A percentile compares a stretch with the other conserved stretches of the same genome.
phyloP scores from a whole-genome alignment of 2,797 vertebrate genomes.

The Epinephelus awoara region DNA sequence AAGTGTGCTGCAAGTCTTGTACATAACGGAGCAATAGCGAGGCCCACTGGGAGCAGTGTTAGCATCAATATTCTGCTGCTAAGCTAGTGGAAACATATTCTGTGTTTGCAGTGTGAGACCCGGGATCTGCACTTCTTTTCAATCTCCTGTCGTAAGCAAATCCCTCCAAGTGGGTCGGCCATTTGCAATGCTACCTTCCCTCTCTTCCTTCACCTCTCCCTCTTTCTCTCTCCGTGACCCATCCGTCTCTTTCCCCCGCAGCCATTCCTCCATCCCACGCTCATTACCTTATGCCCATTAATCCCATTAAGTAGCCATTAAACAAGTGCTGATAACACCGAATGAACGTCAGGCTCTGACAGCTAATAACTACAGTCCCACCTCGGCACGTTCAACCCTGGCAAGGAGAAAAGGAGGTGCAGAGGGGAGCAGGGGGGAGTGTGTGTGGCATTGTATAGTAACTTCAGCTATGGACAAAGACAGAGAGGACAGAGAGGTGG shows the following conservation, averaged over 20 bases:
- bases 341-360: constrained; percentile 81
- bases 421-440: constrained; percentile 20
- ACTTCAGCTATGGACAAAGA: constrained; percentile 44
- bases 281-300: constrained; percentile 84
- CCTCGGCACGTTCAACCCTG: constrained; percentile 62
- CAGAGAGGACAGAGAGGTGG: constrained; percentile 48
- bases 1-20: constrained; percentile 52
- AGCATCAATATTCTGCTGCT: constrained; percentile 44
- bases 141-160: constrained; percentile 52
- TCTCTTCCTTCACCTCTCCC: constrained; percentile 14
- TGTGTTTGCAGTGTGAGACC: constrained; percentile 40
- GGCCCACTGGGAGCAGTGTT: constrained; percentile 53
- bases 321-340: constrained; percentile 84
- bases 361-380: constrained; percentile 78
- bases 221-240: constrained; percentile 7
- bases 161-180: constrained; percentile 36
- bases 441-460: constrained; percentile 33
- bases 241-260: not conserved
- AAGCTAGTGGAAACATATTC: constrained; percentile 42
- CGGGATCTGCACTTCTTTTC: constrained; percentile 33
- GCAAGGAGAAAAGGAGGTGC: constrained; percentile 62
- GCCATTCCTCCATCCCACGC: constrained; percentile 64
- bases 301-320: constrained; percentile 87
- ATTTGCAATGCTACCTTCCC: constrained; percentile 48
- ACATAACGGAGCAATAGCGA: constrained; percentile 35